Base-by-base conservation (phyloP, 2,113 vertebrate species). In the Eulemur rufifrons region DNA sequence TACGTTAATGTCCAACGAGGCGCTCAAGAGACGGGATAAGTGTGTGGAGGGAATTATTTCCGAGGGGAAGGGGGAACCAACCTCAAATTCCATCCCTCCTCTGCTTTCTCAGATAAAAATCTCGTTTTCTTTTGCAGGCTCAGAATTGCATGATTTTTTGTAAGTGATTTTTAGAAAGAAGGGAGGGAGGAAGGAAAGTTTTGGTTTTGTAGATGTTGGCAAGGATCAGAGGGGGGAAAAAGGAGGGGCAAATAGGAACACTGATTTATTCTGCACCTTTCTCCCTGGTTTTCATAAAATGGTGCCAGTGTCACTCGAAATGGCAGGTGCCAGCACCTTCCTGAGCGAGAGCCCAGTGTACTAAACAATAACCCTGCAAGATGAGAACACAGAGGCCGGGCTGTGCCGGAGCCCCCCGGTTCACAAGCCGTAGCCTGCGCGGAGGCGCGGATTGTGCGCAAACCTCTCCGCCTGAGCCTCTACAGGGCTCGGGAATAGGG, bases 1-100 rank as follows among this genome's bases (percentile, higher is more conserved):
- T 99, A 98, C 98, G 89, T 98, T 98, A 98, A 98, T 98, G 98
- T 99, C 98, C 99, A 99, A 99, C 99, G 99, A 99, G 99, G 99
- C 95, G 97, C 98, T 98, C 98, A 97, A 97, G 98, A 63, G 66
- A 88, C 42, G 77, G 91, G 9, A 86, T 73, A 64, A 76, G 23
- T 45, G 56, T 80, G 56, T 54, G 50, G 37, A 47, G n/a, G 64
- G 45, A 56, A 45, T 61, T 69, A 50, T 90, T 80, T 87, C 20
- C 23, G 29, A 39, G 21, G 5, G n/a, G 52, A 45, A 6, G 11
- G 71, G 27, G 52, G n/a, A 59, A 73, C 93, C 45, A 50, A 63
- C 23, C 61, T 94, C 68, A 66, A 76, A 89, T 91, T 61, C 61
- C 54, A 21, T 21, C n/a, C 39, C 39, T 47, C 54, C 5, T 56